Evolutionary conservation across 1,140 invertebrate species (phyloP).

Genomic region (Neodiprion virginianus): DNA sequence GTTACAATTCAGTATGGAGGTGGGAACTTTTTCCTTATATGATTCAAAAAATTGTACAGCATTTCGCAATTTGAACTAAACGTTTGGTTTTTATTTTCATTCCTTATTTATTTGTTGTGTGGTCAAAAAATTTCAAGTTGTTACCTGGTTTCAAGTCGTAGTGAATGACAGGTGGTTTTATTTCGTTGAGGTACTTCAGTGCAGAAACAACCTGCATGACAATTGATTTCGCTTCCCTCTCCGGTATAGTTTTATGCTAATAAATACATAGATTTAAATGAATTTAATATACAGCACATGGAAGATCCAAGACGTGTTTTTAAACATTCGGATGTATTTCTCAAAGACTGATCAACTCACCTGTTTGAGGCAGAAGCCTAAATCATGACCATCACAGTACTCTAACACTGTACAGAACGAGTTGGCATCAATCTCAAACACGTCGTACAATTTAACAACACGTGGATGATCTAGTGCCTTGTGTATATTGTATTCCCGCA

Average conservation of each 20-base stretch:
- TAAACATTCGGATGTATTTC: constrained; percentile 10
- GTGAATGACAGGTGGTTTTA: constrained; percentile 99
- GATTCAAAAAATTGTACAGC: no score
- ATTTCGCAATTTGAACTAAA: no score
- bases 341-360: constrained; percentile 52
- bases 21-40: no score
- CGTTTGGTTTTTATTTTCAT: no score
- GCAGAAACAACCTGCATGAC: constrained; percentile 99
- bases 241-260: constrained; percentile 97
- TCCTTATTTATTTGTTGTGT: no score
- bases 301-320: constrained; percentile 18
- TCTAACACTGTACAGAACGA: constrained; percentile 99
- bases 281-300: constrained; percentile 17
- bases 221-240: constrained; percentile 97
- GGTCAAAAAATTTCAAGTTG: neutral
- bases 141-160: constrained; percentile 98
- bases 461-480: constrained; percentile 98
- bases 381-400: constrained; percentile 99
- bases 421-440: constrained; percentile 99
- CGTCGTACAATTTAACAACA: constrained; percentile 98
- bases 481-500: constrained; percentile 99
- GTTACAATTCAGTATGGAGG: no score
- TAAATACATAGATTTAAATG: constrained; percentile 40
- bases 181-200: constrained; percentile 99
- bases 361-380: constrained; percentile 99